Evolutionary conservation across 2,797 vertebrate species (phyloP), one percentile per base, ranked within the genome.

Genomic region (Argentina silus): DNA sequence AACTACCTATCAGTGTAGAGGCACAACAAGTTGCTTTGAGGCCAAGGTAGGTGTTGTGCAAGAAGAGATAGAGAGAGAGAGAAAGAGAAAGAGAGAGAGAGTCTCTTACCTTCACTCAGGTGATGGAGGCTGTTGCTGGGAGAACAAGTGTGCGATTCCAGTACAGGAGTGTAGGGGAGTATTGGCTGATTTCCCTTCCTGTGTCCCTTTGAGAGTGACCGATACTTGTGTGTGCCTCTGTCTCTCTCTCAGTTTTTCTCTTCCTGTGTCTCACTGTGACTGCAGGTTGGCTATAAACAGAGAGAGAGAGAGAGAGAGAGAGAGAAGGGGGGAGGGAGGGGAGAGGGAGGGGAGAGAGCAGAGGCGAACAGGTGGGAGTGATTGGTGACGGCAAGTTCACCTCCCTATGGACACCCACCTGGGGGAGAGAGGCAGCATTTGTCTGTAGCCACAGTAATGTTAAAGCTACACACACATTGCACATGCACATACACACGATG

Each of bases 391-490:
- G 67, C 72, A 78, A 79, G 69, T 70, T 81, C 61, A 65, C 70
- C 85, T 92, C 86, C 79, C 86, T 86, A 86, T 85, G 85, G 87
- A 83, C 14, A 6, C 53, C 60, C 56, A 70, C 75, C 72, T 69
- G 78, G 67, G 81, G 77, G 82, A 70, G 55, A 64, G 74, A 45
- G 19, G 53, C 19, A 68, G 53, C 79, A 82, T 65, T 61, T 72
- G 60, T 56, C 27, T 55, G 74, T 19, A 69, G 68, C n/a, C 67
- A 78, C 74, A 76, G 17, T 50, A 9, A 48, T 43, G 23, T 61
- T 3, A 75, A 48, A 56, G 7, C 11, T 44, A 73, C 60, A 62
- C 57, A 74, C 21, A 43, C 53, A 62, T 7, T 44, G 69, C 60
- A 62, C 57, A 74, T 14, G 19, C 53, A 62, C 70, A 63, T n/a